phyloP scores from a whole-genome alignment of 1,140 invertebrate genomes.

The Coenobita brevimanus region DNA sequence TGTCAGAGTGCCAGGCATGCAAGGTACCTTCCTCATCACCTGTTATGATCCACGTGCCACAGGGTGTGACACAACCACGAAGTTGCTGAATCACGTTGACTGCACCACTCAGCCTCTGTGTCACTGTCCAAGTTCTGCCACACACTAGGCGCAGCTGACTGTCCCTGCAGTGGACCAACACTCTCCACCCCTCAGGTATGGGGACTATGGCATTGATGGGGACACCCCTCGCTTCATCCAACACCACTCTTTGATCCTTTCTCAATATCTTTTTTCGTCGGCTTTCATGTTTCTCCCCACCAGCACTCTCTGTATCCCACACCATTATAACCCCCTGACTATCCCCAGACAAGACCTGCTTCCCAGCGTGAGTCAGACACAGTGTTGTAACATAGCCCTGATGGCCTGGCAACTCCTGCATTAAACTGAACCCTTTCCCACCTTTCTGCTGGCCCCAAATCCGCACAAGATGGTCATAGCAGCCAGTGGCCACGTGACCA shows the following conservation, averaged over 20 bases:
- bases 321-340: conserved; percentile 52
- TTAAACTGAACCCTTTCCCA: conserved; percentile 25
- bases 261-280: conserved; percentile 22
- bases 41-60: conserved; percentile 51
- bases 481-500: conserved; percentile 28
- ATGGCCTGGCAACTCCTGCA: conserved; percentile 49
- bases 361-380: conserved; percentile 40
- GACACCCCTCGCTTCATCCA: conserved; percentile 39
- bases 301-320: conserved; percentile 24
- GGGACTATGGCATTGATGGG: conserved; percentile 32
- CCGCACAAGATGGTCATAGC: conserved; percentile 56
- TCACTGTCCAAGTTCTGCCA: conserved; percentile 45
- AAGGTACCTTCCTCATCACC: conserved; percentile 52
- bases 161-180: conserved; percentile 54
- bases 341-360: conserved; percentile 51
- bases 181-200: conserved; percentile 41
- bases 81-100: conserved; percentile 53
- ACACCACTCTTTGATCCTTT: not conserved
- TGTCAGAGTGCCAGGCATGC: conserved; percentile 56
- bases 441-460: conserved; percentile 25
- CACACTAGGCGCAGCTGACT: conserved; percentile 52
- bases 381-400: conserved; percentile 48
- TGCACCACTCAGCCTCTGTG: conserved; percentile 43
- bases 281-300: not conserved
- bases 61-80: conserved; percentile 52